phyloP scores from a whole-genome alignment of 1,140 invertebrate species.

The Drosophila mauritiana region DNA sequence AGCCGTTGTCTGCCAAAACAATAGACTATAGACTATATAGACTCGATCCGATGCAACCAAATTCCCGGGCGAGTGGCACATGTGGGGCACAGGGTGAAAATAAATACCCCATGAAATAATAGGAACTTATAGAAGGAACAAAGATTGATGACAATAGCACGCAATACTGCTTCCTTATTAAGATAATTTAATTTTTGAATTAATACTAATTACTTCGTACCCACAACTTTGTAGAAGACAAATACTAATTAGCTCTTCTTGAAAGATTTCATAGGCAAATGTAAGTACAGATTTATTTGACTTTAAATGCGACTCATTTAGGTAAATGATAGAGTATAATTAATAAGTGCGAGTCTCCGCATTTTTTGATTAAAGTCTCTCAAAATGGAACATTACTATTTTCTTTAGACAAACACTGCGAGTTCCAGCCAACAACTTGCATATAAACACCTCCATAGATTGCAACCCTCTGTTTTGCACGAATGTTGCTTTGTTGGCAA shows the following conservation, averaged over 20 bases:
- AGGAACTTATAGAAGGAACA: no score
- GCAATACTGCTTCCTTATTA: not conserved
- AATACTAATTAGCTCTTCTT: no score
- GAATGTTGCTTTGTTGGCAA: slow-evolving; percentile 27
- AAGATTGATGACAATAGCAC: no score
- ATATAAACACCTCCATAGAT: slow-evolving; percentile 30
- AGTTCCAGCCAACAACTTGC: slow-evolving; percentile 9
- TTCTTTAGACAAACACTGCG: not conserved
- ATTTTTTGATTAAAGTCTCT: not conserved
- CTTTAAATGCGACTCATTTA: not conserved
- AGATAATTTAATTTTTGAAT: not conserved
- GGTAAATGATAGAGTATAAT: not conserved
- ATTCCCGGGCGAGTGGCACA: not conserved
- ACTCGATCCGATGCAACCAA: slow-evolving; percentile 3
- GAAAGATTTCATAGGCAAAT: not conserved
- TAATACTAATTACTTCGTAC: not conserved
- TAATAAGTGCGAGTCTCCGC: not conserved
- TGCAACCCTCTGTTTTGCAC: slow-evolving; percentile 10
- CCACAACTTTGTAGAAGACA: not conserved
- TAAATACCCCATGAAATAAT: slow-evolving; percentile 8
- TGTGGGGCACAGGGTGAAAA: not conserved
- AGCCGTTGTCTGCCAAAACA: slow-evolving; percentile 37
- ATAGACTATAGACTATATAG: slow-evolving; percentile 1
- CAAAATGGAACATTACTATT: not conserved
- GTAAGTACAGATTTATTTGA: not conserved